Base-by-base conservation (phyloP, 1,140 invertebrate species). In the Lepidostoma basale region DNA sequence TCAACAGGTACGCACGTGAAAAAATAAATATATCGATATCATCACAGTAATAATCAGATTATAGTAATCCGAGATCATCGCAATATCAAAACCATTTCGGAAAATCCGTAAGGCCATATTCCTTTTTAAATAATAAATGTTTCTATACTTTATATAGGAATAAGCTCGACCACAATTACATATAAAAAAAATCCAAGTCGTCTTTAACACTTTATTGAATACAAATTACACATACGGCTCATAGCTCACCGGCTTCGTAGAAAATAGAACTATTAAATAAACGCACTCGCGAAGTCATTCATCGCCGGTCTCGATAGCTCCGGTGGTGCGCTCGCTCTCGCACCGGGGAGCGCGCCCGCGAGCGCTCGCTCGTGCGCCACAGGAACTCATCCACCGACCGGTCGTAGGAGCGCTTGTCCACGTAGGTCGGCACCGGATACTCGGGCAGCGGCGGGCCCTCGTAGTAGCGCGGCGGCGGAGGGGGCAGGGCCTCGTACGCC, bases 341-440 rank as follows among this genome's bases (percentile, higher is more conserved):
- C 67, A 82, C 84, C 20, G 68, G 88, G 84, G 69, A 87, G 82
- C 44, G 84, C 80, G 62, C 84, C 65, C 82, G 82, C 45, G 83
- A 84, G 45, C 87, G 79, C 67, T 88, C 88, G 65, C 82, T 85
- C 60, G 92, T 96, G 75, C 94, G 88, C 86, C 94, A 92, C 44
- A 96, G 82, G 77, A 96, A 95, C 76, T 95, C 93, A 78, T 95
- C 93, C 25, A 97, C 94, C 64, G 93, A 94, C 45, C 94, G 87
- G 76, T 96, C 93, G 79, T 95, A 95, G 25, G 89, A 91, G 25
- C 90, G 85, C 74, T 92, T 91, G 72, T 92, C 91, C 54, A 85
- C 83, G 45, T 85, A 81, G 36, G 83, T 78, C 3, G 77, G 73
- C 22, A 81, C 83, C 67, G 87, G 87, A 67, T 87, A 85, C 42